Conservation (phyloP, 1,140 invertebrate species). For the Colletes gigas region DNA sequence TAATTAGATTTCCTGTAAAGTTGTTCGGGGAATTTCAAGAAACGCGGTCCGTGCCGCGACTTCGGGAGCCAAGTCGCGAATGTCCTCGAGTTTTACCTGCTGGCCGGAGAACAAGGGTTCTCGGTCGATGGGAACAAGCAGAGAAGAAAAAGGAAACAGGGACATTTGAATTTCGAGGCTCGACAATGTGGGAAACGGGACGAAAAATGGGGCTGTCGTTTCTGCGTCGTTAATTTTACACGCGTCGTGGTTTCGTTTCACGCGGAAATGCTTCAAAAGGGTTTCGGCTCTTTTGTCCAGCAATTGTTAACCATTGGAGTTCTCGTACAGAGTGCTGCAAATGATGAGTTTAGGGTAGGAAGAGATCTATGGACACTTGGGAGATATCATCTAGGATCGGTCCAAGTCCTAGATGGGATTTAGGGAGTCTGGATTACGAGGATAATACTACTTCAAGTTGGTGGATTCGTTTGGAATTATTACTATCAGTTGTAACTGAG, state of each 20-base stretch:
- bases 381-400: no score
- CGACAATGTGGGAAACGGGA: slow-evolving; percentile 20
- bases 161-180: slow-evolving; percentile 32
- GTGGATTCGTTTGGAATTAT: no score
- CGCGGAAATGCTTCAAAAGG: slow-evolving; percentile 16
- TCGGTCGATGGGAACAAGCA: no score
- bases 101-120: not conserved
- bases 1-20: slow-evolving; percentile 56
- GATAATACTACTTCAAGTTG: no score
- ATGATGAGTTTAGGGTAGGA: no score
- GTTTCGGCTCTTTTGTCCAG: not conserved
- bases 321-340: no score
- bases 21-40: slow-evolving; percentile 15
- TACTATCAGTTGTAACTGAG: no score
- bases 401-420: no score
- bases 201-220: slow-evolving; percentile 23
- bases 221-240: slow-evolving; percentile 44
- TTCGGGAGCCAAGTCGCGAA: not conserved
- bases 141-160: not conserved
- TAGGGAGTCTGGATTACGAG: no score
- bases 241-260: slow-evolving; percentile 35
- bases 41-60: slow-evolving; percentile 24
- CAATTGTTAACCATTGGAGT: not conserved
- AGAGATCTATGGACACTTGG: no score
- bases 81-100: not conserved